Conservation (phyloP, 2,113 vertebrate species). For the Paratilapia polleni region DNA sequence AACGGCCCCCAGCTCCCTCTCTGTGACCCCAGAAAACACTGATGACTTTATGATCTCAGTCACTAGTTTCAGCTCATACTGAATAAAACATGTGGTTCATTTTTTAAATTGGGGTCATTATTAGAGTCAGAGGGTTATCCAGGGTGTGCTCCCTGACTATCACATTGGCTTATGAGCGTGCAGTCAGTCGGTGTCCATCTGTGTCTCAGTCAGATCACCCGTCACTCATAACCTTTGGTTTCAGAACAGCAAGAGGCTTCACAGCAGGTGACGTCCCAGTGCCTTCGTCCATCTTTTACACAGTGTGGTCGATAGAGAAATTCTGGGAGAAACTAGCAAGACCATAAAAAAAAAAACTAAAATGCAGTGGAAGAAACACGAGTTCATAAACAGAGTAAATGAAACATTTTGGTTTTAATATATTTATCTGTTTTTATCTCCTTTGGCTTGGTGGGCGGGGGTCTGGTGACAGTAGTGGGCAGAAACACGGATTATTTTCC, state of each 20-base stretch:
- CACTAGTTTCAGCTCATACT: background rate
- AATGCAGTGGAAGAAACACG: background rate
- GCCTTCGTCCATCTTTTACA: background rate
- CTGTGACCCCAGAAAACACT: no score
- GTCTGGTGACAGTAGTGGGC: background rate
- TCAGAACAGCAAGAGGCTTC: background rate
- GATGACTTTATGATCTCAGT: background rate
- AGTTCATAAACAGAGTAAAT: background rate
- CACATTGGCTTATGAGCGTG: background rate
- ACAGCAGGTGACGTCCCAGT: background rate
- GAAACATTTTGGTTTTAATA: background rate
- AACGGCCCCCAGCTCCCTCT: background rate
- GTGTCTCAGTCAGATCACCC: background rate
- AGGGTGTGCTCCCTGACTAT: no score
- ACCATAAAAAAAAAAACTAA: background rate
- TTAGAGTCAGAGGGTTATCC: background rate
- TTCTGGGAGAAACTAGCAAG: background rate
- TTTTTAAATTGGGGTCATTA: background rate
- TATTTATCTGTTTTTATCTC: background rate
- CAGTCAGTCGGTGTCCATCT: background rate
- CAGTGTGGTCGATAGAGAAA: background rate
- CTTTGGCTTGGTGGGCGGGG: background rate
- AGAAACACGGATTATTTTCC: background rate
- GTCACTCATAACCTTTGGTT: background rate
- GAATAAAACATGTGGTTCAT: background rate